Evolutionary conservation across 2,888 invertebrate species (phyloP).

Genomic region (Lithophane ornitopus): DNA sequence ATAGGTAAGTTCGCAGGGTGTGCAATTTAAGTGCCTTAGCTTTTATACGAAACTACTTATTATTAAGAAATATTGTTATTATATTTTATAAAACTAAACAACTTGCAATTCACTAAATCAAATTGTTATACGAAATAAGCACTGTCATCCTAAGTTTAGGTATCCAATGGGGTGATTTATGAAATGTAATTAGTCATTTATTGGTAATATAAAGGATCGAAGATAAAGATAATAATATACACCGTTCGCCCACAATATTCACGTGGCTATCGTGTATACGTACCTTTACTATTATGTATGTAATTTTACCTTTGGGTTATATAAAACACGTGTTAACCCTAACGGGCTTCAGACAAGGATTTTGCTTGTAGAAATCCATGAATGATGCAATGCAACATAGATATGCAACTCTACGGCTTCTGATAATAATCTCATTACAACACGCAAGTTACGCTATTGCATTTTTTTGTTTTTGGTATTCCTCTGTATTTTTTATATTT

Average conservation of each 20-base stretch:
- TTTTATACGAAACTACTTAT: background rate
- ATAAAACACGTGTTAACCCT: slow-evolving; percentile 45
- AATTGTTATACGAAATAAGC: background rate
- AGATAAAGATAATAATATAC: background rate
- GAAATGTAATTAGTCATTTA: slow-evolving; percentile 14
- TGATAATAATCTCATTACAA: slow-evolving; percentile 62
- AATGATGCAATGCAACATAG: slow-evolving; percentile 51
- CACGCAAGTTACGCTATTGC: slow-evolving; percentile 19
- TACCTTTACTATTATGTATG: slow-evolving; percentile 10
- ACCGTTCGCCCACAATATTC: slow-evolving; percentile 6
- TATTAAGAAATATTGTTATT: background rate
- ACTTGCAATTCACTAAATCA: background rate
- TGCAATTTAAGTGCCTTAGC: slow-evolving; percentile 43
- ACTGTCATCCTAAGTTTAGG: background rate
- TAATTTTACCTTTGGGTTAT: slow-evolving; percentile 32
- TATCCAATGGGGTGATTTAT: slow-evolving; percentile 7
- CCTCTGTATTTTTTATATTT: background rate
- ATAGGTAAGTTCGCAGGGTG: background rate
- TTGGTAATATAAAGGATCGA: slow-evolving; percentile 9
- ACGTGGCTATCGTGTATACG: slow-evolving; percentile 6
- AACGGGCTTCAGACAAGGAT: slow-evolving; percentile 62
- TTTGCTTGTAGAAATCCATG: slow-evolving; percentile 46
- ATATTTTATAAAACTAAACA: background rate
- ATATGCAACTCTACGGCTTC: slow-evolving; percentile 58
- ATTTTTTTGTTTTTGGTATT: slow-evolving; percentile 20